phyloP scores from a whole-genome alignment of 2,113 vertebrate species.

The Paedocypris sp. region DNA sequence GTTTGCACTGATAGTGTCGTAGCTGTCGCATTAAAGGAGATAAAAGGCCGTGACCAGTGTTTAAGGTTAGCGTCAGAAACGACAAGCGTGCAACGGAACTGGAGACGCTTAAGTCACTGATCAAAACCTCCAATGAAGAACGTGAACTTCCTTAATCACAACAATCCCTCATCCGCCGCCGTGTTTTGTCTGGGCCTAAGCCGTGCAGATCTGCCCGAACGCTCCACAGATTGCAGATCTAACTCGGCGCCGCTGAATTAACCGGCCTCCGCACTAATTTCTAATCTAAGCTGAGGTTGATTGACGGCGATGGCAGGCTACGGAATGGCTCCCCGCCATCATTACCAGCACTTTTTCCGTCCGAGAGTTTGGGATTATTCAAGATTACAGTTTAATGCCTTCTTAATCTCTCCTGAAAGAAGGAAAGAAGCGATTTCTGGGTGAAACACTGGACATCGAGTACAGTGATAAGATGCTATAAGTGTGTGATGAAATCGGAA shows the following conservation, averaged over 20 bases:
- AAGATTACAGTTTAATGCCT: constrained; percentile 94
- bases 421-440: constrained; percentile 78
- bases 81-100: constrained; percentile 19
- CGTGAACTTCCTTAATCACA: constrained; percentile 34
- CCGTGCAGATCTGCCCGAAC: constrained; percentile 18
- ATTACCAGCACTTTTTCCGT: constrained; percentile 73
- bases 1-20: constrained; percentile 29
- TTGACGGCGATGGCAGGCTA: constrained; percentile 66
- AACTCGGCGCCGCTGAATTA: constrained; percentile 33
- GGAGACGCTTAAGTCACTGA: constrained; percentile 26
- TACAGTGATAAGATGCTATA: constrained; percentile 71
- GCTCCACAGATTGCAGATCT: constrained; percentile 30
- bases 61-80: constrained; percentile 20
- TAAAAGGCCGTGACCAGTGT: constrained; percentile 23
- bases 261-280: constrained; percentile 39
- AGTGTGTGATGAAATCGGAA: constrained; percentile 66
- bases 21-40: constrained; percentile 25
- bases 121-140: constrained; percentile 34
- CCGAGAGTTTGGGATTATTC: constrained; percentile 89
- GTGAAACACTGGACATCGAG: constrained; percentile 72
- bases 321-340: constrained; percentile 71
- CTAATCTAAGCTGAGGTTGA: constrained; percentile 53
- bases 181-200: constrained; percentile 36
- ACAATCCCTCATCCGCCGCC: constrained; percentile 35
- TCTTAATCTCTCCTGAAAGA: constrained; percentile 82